Percentiles rank a stretch among this genome's conserved stretches.
These are phyloP conservation scores for Mechanitis mazaeus DNA, from an alignment of 2,888 invertebrate genomes.

Conservation along the genomic window DNA sequence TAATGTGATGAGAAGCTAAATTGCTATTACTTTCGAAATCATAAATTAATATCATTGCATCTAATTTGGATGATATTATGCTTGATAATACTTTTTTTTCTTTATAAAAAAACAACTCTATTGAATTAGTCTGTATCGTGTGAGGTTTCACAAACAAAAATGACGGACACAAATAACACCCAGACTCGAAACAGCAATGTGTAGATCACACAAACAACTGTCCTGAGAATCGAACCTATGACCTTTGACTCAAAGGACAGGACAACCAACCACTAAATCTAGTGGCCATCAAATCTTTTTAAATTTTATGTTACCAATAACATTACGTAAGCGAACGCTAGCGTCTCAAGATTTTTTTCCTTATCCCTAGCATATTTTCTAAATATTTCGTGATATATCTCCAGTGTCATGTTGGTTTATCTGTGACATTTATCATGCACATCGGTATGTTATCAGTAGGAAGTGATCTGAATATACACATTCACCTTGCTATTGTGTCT, in stretches of 20 bases:
- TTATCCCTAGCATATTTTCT: conserved; percentile 10
- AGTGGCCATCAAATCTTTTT: too few relatives aligned
- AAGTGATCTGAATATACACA: conserved; percentile 42
- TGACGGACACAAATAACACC: too few relatives aligned
- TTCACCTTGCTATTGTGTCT: conserved; percentile 43
- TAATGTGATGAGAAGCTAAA: conserved; percentile 47
- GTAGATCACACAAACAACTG: too few relatives aligned
- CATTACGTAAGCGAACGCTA: background rate
- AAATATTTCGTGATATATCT: conserved; percentile 14
- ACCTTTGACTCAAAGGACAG: too few relatives aligned
- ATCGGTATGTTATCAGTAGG: conserved; percentile 44
- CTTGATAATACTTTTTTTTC: background rate
- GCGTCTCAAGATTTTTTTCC: background rate
- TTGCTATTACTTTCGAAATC: conserved; percentile 61
- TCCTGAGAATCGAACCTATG: too few relatives aligned
- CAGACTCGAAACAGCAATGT: too few relatives aligned
- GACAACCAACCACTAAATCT: too few relatives aligned
- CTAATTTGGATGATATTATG: conserved; percentile 52
- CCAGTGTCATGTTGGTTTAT: conserved; percentile 27
- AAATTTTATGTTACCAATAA: too few relatives aligned
- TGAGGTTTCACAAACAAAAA: too few relatives aligned
- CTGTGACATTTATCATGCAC: conserved; percentile 43
- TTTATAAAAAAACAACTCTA: too few relatives aligned
- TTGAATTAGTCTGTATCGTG: too few relatives aligned
- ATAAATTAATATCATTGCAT: conserved; percentile 65